These are phyloP conservation scores for Aphidius colemani DNA, from an alignment of 2,888 invertebrate species.

Conservation along the genomic window DNA sequence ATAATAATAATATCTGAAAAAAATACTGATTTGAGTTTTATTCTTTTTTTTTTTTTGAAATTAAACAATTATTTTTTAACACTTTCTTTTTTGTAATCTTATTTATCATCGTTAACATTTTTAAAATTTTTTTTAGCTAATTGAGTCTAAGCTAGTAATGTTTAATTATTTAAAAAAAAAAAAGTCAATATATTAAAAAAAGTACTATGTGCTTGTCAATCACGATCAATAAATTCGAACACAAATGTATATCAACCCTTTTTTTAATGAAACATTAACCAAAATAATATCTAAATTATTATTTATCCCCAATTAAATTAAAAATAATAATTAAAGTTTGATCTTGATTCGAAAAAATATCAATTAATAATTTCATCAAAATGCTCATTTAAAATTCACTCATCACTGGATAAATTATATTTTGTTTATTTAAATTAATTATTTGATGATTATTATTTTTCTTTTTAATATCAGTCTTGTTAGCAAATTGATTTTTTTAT, in stretches of 20 bases:
- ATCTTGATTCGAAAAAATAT: too few species aligned
- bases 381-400: too few species aligned
- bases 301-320: too few species aligned
- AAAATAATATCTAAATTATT: too few species aligned
- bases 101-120: too few species aligned
- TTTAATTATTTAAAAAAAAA: constrained; percentile 11
- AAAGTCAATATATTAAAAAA: constrained; percentile 33
- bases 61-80: constrained; percentile 14
- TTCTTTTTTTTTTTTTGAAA: constrained; percentile 21
- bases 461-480: constrained; percentile 11
- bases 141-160: background rate
- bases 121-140: too few species aligned
- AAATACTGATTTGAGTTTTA: constrained; percentile 16
- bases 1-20: constrained; percentile 8
- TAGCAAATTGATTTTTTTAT: background rate
- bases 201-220: constrained; percentile 27
- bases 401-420: too few species aligned
- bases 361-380: too few species aligned
- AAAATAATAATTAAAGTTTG: too few species aligned
- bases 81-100: constrained; percentile 14
- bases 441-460: background rate
- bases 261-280: too few species aligned
- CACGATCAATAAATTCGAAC: constrained; percentile 1
- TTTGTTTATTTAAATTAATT: too few species aligned
- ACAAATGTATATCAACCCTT: background rate